Conservation (phyloP, 2,113 vertebrate genomes). For the Lophius piscatorius region DNA sequence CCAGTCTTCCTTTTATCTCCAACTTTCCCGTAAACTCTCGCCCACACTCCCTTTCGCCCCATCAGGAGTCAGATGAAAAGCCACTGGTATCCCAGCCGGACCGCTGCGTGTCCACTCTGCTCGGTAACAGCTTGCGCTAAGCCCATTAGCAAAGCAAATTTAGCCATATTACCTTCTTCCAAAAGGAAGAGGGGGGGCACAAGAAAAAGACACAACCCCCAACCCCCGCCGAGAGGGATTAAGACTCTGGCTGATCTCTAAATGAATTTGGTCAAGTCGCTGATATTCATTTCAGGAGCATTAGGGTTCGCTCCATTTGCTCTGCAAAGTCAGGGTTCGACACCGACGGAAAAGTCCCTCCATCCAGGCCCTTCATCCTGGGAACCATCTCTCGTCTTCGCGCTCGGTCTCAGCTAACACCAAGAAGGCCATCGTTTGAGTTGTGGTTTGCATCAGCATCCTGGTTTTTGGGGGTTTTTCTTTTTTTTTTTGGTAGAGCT, state of each 20-base stretch:
- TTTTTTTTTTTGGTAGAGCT: not conserved
- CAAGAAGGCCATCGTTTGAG: not conserved
- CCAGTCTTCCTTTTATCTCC: constrained; percentile 67
- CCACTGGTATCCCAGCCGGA: constrained; percentile 53
- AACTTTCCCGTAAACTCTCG: constrained; percentile 54
- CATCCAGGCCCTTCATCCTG: constrained; percentile 40
- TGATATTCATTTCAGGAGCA: constrained; percentile 83
- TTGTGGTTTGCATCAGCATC: not conserved
- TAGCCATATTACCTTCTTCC: constrained; percentile 79
- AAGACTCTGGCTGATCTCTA: constrained; percentile 80
- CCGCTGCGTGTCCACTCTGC: constrained; percentile 63
- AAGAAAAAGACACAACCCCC: constrained; percentile 72
- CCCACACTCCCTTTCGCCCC: constrained; percentile 61
- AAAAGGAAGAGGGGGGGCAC: constrained; percentile 68
- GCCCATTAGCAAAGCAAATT: constrained; percentile 83
- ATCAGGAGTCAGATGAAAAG: constrained; percentile 73
- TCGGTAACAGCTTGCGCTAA: constrained; percentile 83
- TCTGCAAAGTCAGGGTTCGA: constrained; percentile 67
- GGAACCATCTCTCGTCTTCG: constrained; percentile 51
- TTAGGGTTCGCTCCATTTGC: constrained; percentile 79
- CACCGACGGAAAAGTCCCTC: constrained; percentile 27
- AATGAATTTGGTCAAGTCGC: constrained; percentile 83
- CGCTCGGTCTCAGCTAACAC: constrained; percentile 26
- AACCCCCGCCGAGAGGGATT: constrained; percentile 70
- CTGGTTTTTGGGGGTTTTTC: not conserved